phyloP scores from a whole-genome alignment of 2,113 vertebrate species.

The Clupea harengus region DNA sequence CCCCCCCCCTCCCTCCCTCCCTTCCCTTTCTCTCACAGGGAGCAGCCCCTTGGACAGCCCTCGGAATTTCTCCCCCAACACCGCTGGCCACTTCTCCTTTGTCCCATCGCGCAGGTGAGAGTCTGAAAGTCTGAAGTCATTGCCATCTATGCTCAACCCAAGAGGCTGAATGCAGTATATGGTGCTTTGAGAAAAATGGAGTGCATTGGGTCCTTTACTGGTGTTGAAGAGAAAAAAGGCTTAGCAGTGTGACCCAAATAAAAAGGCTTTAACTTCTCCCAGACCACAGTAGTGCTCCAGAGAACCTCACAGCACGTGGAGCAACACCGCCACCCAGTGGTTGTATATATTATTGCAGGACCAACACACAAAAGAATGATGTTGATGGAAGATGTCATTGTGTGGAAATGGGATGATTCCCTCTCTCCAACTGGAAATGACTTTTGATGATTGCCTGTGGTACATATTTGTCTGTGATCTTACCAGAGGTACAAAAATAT shows the following conservation, averaged over 20 bases:
- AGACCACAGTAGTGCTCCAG: not conserved
- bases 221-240: not conserved
- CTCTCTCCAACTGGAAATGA: not conserved
- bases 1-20: too few relatives aligned
- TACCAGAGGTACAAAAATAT: too few relatives aligned
- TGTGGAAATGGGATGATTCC: conserved; percentile 7
- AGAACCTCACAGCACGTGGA: not conserved
- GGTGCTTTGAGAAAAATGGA: not conserved
- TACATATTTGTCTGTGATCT: not conserved
- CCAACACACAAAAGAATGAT: not conserved
- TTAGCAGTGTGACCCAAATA: not conserved
- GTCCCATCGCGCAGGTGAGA: conserved; percentile 92
- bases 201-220: not conserved
- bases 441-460: not conserved
- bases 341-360: not conserved
- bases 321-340: conserved; percentile 52
- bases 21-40: conserved; percentile 68
- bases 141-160: too few relatives aligned
- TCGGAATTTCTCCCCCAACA: conserved; percentile 94
- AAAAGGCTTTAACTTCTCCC: not conserved
- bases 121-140: not conserved
- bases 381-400: not conserved
- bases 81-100: conserved; percentile 96
- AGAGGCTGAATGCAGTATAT: too few relatives aligned
- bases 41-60: conserved; percentile 96